Conservation (phyloP, 2,888 invertebrate species). For the Spodoptera littoralis region DNA sequence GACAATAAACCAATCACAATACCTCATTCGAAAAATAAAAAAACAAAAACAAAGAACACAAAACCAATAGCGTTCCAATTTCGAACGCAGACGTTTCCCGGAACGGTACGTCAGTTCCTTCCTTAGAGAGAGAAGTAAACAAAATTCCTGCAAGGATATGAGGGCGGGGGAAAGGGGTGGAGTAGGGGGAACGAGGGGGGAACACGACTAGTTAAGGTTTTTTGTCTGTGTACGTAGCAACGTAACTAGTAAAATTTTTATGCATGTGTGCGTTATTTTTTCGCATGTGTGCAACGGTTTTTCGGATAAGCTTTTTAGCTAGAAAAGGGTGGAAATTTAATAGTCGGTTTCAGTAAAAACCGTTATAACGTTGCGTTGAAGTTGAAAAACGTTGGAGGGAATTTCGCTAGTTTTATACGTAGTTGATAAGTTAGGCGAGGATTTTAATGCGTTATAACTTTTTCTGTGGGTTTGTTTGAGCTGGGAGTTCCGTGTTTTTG, state of each 20-base stretch:
- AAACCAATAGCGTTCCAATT: slow-evolving; percentile 81
- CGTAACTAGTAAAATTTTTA: slow-evolving; percentile 51
- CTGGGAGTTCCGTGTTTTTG: slow-evolving; percentile 30
- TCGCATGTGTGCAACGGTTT: slow-evolving; percentile 65
- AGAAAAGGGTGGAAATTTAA: slow-evolving; percentile 72
- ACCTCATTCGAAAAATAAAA: slow-evolving; percentile 29
- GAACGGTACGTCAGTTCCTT: slow-evolving; percentile 77
- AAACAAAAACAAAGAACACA: slow-evolving; percentile 59
- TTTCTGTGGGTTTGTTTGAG: slow-evolving; percentile 24
- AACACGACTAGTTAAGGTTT: slow-evolving; percentile 82
- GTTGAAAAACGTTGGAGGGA: slow-evolving; percentile 56
- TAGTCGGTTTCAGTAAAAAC: slow-evolving; percentile 68
- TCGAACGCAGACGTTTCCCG: slow-evolving; percentile 73
- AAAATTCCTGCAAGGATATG: slow-evolving; percentile 88
- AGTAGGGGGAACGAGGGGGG: slow-evolving; percentile 40
- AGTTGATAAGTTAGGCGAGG: slow-evolving; percentile 43
- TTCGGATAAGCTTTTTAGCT: slow-evolving; percentile 75
- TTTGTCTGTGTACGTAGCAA: slow-evolving; percentile 79
- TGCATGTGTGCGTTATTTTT: slow-evolving; percentile 53
- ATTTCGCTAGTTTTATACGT: slow-evolving; percentile 47
- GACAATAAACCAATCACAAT: slow-evolving; percentile 35
- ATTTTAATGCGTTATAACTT: slow-evolving; percentile 49
- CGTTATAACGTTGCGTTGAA: slow-evolving; percentile 55
- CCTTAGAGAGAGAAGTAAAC: slow-evolving; percentile 85
- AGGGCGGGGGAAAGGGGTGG: slow-evolving; percentile 62